Conservation (phyloP, 2,797 vertebrate genomes). For the Sparidentex hasta region DNA sequence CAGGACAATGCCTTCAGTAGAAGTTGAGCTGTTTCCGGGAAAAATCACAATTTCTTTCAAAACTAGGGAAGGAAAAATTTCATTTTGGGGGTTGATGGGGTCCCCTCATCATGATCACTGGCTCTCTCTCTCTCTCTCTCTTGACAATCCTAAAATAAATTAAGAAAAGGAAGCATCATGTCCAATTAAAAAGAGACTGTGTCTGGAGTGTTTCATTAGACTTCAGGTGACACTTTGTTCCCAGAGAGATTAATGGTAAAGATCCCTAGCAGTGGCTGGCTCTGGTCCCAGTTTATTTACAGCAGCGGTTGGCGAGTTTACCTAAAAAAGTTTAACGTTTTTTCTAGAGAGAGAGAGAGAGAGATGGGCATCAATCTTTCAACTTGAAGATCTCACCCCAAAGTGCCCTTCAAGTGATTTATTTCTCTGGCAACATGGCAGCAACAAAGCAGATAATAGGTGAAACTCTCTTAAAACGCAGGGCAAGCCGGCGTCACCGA, state of each 20-base stretch:
- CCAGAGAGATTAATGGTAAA: constrained; percentile 3
- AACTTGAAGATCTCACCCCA: constrained; percentile 14
- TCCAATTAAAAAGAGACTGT: constrained; percentile 5
- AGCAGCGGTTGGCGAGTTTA: constrained; percentile 4
- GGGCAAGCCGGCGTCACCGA: constrained; percentile 25
- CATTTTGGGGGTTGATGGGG: too few species aligned
- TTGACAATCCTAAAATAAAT: neutral
- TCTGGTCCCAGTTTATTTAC: constrained; percentile 21
- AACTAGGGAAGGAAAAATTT: too few species aligned
- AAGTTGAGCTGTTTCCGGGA: constrained; percentile 32
- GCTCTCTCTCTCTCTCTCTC: too few species aligned
- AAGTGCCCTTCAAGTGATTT: constrained; percentile 51
- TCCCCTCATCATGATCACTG: too few species aligned
- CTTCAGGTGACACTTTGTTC: constrained; percentile 20
- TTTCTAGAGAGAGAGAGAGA: constrained; percentile 8
- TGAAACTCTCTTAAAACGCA: constrained; percentile 71
- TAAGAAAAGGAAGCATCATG: neutral
- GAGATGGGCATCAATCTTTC: constrained; percentile 32
- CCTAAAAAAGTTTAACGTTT: constrained; percentile 24
- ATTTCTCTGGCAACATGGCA: constrained; percentile 60
- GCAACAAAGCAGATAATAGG: constrained; percentile 66
- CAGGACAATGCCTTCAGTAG: neutral
- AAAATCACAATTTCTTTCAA: neutral
- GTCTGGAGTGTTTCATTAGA: constrained; percentile 15
- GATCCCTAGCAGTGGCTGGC: constrained; percentile 14